phyloP scores from a whole-genome alignment of 2,888 invertebrate genomes.

The Ormyrus labotus region DNA sequence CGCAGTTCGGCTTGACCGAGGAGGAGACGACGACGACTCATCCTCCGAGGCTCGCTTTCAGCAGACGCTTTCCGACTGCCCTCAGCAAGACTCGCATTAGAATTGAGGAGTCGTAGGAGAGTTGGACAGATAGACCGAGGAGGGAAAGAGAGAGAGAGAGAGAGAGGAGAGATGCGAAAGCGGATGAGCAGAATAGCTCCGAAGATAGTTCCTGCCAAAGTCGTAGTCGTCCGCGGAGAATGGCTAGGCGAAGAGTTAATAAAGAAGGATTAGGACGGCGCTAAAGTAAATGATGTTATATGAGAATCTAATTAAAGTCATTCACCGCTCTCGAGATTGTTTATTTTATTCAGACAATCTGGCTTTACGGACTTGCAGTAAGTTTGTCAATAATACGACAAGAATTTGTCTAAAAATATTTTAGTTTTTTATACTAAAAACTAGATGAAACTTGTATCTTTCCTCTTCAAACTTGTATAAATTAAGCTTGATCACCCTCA shows the following conservation, averaged over 20 bases:
- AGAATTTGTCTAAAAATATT: too few species aligned
- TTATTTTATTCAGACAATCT: slow-evolving; percentile 24
- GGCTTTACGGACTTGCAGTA: too few species aligned
- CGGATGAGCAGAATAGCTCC: slow-evolving; percentile 28
- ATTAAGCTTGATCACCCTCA: too few species aligned
- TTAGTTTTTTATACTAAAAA: too few species aligned
- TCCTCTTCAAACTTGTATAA: too few species aligned
- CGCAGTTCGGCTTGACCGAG: slow-evolving; percentile 51
- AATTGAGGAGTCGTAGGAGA: slow-evolving; percentile 44
- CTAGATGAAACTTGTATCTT: too few species aligned
- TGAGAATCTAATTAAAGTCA: slow-evolving; percentile 42
- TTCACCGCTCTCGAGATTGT: slow-evolving; percentile 26
- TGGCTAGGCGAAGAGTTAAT: slow-evolving; percentile 47
- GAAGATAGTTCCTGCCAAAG: slow-evolving; percentile 20
- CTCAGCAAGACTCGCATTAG: slow-evolving; percentile 49
- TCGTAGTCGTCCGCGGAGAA: slow-evolving; percentile 25
- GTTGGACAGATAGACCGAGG: slow-evolving; percentile 16
- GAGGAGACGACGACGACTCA: slow-evolving; percentile 5
- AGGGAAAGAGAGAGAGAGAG: background rate
- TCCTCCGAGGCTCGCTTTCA: background rate
- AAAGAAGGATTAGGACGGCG: slow-evolving; percentile 49
- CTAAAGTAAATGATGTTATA: slow-evolving; percentile 39
- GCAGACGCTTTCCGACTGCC: slow-evolving; percentile 37
- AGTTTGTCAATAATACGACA: too few species aligned
- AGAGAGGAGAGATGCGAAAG: background rate